Evolutionary conservation across 2,888 invertebrate genomes (phyloP), one percentile per base, ranked within the genome.

Genomic region (Portevinia maculata): DNA sequence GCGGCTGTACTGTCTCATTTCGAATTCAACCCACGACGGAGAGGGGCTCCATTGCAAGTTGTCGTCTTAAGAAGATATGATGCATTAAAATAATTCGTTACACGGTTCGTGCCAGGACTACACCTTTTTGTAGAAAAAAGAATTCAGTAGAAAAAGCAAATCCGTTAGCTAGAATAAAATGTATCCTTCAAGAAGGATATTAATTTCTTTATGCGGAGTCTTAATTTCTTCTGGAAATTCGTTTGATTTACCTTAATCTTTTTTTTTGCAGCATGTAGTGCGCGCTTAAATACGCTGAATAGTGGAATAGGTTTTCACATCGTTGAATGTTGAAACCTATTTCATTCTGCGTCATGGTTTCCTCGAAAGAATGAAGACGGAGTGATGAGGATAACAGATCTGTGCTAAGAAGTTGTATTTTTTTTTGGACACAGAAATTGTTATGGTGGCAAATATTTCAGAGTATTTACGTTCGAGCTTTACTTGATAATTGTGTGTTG

Each of bases 1-100:
- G 19, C 44, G 44, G 17, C 19, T 17, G 17, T 19, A 21, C 44
- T 19, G 44, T 44, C 1, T 78, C 71, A 39, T 73, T 78, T 73
- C 15, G 37, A 67, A 78, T 83, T 71, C 83, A 73, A 55, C 28
- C 41, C 83, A 83, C 44, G 78, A 50, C 76, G 53, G 21, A 6
- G n/a, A 53, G n/a, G 52, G 46, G 69, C 50, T 44, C 24, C 8
- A 37, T 32, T 71, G 37, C 65, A 81, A 60, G 59, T 53, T 55
- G 52, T 70, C 70, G 37, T 69, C 62, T 37, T 41, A 32, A 60
- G 9, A 19, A 76, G 53, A 34, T 59, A 78, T 67, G 71, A 70
- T 70, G 70, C 76, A 75, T 70, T 70, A 65, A 57, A 64, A 52
- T 64, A 52, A 75, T 70, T 57, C 46, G 55, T 62, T 74, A 39